Evolutionary conservation across 2,797 vertebrate genomes (phyloP).

Genomic region (Micrastur ruficollis): DNA sequence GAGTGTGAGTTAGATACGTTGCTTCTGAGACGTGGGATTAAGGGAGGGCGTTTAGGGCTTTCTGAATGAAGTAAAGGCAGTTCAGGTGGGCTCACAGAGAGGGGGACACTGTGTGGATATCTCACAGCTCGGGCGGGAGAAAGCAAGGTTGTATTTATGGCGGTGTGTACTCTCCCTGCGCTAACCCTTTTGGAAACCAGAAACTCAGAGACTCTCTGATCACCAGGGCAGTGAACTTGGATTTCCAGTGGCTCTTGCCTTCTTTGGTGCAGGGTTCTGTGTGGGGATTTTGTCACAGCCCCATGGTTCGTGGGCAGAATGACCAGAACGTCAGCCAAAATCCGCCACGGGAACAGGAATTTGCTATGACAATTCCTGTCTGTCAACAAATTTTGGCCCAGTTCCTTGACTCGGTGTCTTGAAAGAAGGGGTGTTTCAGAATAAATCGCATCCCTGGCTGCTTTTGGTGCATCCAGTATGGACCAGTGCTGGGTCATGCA

Average conservation of each 20-base stretch:
- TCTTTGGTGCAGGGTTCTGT: conserved; percentile 25
- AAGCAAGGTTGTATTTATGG: not conserved
- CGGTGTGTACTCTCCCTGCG: not conserved
- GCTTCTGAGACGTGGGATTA: not conserved
- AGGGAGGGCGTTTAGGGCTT: not conserved
- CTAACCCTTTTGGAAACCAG: conserved; percentile 18
- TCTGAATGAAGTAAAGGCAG: not conserved
- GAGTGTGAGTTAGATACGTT: not conserved
- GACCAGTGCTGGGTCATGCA: not conserved
- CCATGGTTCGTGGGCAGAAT: not conserved
- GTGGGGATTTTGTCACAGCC: conserved; percentile 18
- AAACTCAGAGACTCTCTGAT: not conserved
- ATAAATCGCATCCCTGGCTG: not conserved
- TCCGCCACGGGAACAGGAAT: not conserved
- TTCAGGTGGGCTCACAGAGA: not conserved
- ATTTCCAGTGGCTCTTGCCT: conserved; percentile 36
- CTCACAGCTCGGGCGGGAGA: not conserved
- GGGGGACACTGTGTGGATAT: not conserved
- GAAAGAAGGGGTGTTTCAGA: conserved; percentile 25
- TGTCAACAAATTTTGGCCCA: conserved; percentile 34
- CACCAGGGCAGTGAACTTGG: not conserved
- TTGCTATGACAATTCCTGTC: not conserved
- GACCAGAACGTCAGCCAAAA: not conserved
- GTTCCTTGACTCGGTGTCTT: not conserved
- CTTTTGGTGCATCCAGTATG: not conserved